Percentiles rank a stretch among this genome's conserved stretches.
Conservation (phyloP, 2,797 vertebrate species). For the Dryobates pubescens region DNA sequence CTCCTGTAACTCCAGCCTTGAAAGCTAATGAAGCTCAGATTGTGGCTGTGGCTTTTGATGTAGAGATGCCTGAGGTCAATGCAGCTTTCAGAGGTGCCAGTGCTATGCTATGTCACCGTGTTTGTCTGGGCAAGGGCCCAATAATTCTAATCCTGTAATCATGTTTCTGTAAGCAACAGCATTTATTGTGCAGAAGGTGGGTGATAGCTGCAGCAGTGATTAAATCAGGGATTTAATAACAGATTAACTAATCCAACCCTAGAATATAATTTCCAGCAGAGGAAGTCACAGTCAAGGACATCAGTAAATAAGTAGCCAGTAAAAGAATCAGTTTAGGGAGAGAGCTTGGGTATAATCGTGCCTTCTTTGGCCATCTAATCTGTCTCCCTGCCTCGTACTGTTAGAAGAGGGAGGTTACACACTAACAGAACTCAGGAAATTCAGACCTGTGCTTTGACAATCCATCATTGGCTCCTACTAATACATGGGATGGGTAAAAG, state of each 20-base stretch:
- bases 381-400: background rate
- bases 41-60: slow-evolving; percentile 69
- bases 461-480: background rate
- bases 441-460: background rate
- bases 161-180: slow-evolving; percentile 67
- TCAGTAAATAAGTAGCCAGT: background rate
- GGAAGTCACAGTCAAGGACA: background rate
- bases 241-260: background rate
- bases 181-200: slow-evolving; percentile 50
- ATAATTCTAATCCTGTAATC: slow-evolving; percentile 72
- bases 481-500: background rate
- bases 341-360: background rate
- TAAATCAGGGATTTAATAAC: background rate
- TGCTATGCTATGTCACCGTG: slow-evolving; percentile 44
- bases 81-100: slow-evolving; percentile 68
- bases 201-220: background rate
- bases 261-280: background rate
- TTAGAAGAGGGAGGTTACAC: background rate
- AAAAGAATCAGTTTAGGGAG: background rate
- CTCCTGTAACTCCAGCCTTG: slow-evolving; percentile 67
- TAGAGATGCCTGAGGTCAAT: slow-evolving; percentile 68
- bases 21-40: slow-evolving; percentile 73
- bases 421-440: background rate
- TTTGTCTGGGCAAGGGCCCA: slow-evolving; percentile 53
- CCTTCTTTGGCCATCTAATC: background rate